A percentile compares a stretch with the other conserved stretches of the same genome.
phyloP scores from a whole-genome alignment of 1,140 invertebrate species.

The Leptoteleia sp. region DNA sequence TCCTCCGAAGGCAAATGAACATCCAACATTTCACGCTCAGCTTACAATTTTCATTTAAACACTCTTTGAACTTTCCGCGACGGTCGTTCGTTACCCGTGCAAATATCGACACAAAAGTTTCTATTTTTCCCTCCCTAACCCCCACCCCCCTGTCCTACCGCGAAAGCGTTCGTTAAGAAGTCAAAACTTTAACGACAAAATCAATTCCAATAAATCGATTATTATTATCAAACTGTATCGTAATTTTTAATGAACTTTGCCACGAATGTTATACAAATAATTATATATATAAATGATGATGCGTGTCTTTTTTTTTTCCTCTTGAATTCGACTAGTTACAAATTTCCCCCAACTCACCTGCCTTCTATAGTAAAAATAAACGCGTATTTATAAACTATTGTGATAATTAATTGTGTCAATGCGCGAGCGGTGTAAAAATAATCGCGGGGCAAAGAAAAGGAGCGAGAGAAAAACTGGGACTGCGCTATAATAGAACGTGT shows the following conservation, averaged over 20 bases:
- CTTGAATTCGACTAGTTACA: too few relatives aligned
- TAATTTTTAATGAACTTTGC: too few relatives aligned
- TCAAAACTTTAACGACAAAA: too few relatives aligned
- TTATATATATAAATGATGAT: too few relatives aligned
- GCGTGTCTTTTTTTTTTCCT: too few relatives aligned
- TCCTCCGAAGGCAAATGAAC: slow-evolving; percentile 28
- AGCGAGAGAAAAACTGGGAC: slow-evolving; percentile 2
- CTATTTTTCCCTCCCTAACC: too few relatives aligned
- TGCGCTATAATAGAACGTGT: slow-evolving; percentile 28
- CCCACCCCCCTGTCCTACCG: too few relatives aligned
- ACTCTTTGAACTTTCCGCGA: slow-evolving; percentile 25
- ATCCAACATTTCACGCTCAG: slow-evolving; percentile 28
- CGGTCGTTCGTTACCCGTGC: background rate
- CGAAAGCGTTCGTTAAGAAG: too few relatives aligned
- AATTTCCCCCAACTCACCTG: too few relatives aligned
- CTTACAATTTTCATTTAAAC: slow-evolving; percentile 22
- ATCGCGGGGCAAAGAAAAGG: background rate
- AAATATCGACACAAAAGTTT: background rate
- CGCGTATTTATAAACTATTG: slow-evolving; percentile 6
- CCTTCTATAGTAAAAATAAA: background rate
- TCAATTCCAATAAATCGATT: too few relatives aligned
- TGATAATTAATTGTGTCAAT: slow-evolving; percentile 25
- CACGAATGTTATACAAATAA: too few relatives aligned
- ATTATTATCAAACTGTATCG: too few relatives aligned
- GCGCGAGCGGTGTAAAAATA: slow-evolving; percentile 6